Base-by-base conservation (phyloP, 2,797 vertebrate genomes). In the Cephalopachus bancanus region DNA sequence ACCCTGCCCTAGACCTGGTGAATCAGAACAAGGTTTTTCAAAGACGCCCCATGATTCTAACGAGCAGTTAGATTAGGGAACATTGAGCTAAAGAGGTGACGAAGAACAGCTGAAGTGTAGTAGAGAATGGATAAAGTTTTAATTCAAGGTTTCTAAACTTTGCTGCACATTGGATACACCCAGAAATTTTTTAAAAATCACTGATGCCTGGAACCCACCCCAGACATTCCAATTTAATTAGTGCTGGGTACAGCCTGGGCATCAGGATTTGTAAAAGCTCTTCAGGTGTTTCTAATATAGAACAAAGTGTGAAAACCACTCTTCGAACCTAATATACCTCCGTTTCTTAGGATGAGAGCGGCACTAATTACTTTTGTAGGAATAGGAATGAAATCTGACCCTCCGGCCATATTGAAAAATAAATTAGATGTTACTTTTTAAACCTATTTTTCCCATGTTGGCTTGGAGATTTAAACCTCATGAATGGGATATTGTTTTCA, bases 281-380 rank as follows among this genome's bases (percentile, higher is more conserved):
- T 14, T 93, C 51, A 44, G 28, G 24, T 69, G n/a, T 89, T 94
- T 95, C 37, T 64, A 44, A 89, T 14, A 30, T 59, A 60, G 53
- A 91, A 83, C 16, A 92, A 94, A 81, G 19, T 89, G 79, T 96
- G 74, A 75, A 89, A 95, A 65, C 7, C 22, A 76, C 62, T 93
- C 53, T 80, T 79, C 33, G 64, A 94, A 83, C 62, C 83, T 7
- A 74, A 51, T 22, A 75, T 64, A 74, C 7, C 62, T 83, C 75
- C 87, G 20, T 89, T 94, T 44, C 53, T 76, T 83, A 84, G 75
- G 55, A 91, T 67, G 20, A 83, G 19, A 90, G 49, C 11, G 88
- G 22, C 83, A 86, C 16, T 55, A 65, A 69, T 83, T 93, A 92
- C 89, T 96, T 96, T 89, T 30, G 19, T 79, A n/a, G 71, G 16